Base-by-base conservation (phyloP, 2,888 invertebrate genomes). In the Lithophane ornitopus region DNA sequence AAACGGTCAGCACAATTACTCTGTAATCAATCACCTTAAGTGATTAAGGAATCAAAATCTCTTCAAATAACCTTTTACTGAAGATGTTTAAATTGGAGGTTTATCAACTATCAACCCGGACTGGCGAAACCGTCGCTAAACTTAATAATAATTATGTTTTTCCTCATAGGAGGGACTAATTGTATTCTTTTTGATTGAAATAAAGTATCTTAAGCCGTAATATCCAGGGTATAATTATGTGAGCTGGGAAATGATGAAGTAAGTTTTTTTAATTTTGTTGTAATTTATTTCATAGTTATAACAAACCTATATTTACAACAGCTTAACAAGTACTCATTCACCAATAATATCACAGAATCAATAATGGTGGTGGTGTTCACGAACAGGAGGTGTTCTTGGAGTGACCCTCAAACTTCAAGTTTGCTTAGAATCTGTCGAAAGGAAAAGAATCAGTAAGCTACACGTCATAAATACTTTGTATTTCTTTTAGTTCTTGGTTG, bases 351-450 rank as follows among this genome's bases (percentile, higher is more conserved):
- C 26, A 59, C 70, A 68, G 16, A 52, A 66, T 82, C 39, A 82
- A 26, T 76, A 62, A 16, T 74, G 74, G 8, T 62, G n/a, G 12
- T 52, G 65, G 9, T 52, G 8, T 22, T 52, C 52, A 26, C 77
- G 52, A 44, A 77, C 44, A 59, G 34, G 34, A 34, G 34, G 77
- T 52, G 49, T 74, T 77, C 16, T 52, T 76, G 49, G 49, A 49
- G 52, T 77, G 77, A 63, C 77, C 44, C 12, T 61, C 77, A 11
- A 16, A 34, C 8, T 44, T 77, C 2, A 77, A 63, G 58, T 88
- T 81, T 4, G 92, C 92, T 78, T 93, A 90, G 84, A 93, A 93
- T 76, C 93, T 88, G 82, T 59, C 11, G 34, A 63, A 63, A 71
- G 70, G 9, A 22, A 28, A 4, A n/a, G 22, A 68, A 61, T 39